Percentiles rank a stretch among this genome's conserved stretches.
Evolutionary conservation across 2,888 invertebrate species (phyloP).

Genomic region (Drosophila setosimentum): DNA sequence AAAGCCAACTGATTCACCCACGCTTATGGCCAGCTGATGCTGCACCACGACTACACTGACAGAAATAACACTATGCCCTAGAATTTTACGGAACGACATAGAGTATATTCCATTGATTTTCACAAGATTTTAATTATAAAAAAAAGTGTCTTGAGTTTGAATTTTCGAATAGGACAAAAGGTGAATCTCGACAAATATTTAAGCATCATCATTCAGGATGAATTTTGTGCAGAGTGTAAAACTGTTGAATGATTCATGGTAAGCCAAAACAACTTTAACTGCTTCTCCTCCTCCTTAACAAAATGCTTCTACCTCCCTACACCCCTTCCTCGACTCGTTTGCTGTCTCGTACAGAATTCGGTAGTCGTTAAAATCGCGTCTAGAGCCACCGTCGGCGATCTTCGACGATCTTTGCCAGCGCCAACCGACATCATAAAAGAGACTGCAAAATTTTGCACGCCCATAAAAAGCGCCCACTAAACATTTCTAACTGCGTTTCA

Average conservation of each 20-base stretch:
- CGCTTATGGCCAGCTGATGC: slow-evolving; percentile 44
- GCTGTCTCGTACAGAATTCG: slow-evolving; percentile 56
- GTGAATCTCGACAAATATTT: background rate
- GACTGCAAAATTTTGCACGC: slow-evolving; percentile 67
- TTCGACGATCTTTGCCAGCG: slow-evolving; percentile 39
- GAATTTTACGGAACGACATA: background rate
- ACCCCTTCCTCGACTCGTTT: background rate
- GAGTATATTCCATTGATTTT: background rate
- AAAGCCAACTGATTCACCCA: slow-evolving; percentile 53
- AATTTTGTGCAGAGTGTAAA: background rate
- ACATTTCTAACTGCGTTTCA: slow-evolving; percentile 45
- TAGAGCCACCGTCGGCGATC: slow-evolving; percentile 55
- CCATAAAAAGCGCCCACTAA: slow-evolving; percentile 73
- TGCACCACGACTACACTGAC: background rate
- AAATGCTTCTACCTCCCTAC: background rate
- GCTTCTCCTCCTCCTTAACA: slow-evolving; percentile 18
- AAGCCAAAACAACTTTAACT: slow-evolving; percentile 12
- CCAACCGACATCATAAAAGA: slow-evolving; percentile 62
- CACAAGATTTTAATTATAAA: background rate
- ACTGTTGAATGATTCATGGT: slow-evolving; percentile 39
- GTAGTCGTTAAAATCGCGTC: slow-evolving; percentile 71
- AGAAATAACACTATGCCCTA: background rate
- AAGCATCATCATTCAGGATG: background rate
- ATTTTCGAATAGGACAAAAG: background rate
- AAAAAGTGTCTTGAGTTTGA: background rate